These are phyloP conservation scores for Pseudomyrmex concolor DNA, from an alignment of 1,140 invertebrate genomes.

Conservation along the genomic window DNA sequence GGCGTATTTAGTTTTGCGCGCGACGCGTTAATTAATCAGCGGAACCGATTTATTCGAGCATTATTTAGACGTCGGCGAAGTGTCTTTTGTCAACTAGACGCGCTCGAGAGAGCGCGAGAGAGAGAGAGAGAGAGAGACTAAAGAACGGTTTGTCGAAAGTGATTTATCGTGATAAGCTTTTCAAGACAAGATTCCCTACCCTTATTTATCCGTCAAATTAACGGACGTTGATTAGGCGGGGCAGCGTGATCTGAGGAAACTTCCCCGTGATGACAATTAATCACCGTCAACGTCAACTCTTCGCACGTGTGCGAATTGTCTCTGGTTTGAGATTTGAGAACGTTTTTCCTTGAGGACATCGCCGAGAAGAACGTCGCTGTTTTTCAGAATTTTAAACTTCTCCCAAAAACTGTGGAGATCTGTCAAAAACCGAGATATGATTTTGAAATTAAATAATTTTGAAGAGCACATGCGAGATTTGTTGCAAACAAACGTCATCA, in stretches of 20 bases:
- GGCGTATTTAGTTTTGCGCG: background rate
- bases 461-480: too few species aligned
- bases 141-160: conserved; percentile 21
- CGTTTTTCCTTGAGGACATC: too few species aligned
- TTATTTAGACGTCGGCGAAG: conserved; percentile 25
- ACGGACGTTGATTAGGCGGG: conserved; percentile 50
- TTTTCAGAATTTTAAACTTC: too few species aligned
- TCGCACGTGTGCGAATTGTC: too few species aligned
- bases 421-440: too few species aligned
- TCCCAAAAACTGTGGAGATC: too few species aligned
- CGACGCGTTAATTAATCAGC: conserved; percentile 43
- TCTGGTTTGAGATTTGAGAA: too few species aligned
- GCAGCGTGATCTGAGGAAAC: conserved; percentile 19
- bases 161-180: conserved; percentile 53
- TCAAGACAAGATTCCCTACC: conserved; percentile 37
- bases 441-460: too few species aligned
- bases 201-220: conserved; percentile 59
- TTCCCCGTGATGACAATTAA: conserved; percentile 33
- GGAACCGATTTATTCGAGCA: conserved; percentile 51
- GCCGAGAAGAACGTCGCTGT: too few species aligned
- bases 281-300: background rate
- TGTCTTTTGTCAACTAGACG: conserved; percentile 44
- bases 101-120: background rate
- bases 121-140: conserved; percentile 9
- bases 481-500: too few species aligned